Base-by-base conservation (phyloP, 2,113 vertebrate genomes). In the Carassius carassius region DNA sequence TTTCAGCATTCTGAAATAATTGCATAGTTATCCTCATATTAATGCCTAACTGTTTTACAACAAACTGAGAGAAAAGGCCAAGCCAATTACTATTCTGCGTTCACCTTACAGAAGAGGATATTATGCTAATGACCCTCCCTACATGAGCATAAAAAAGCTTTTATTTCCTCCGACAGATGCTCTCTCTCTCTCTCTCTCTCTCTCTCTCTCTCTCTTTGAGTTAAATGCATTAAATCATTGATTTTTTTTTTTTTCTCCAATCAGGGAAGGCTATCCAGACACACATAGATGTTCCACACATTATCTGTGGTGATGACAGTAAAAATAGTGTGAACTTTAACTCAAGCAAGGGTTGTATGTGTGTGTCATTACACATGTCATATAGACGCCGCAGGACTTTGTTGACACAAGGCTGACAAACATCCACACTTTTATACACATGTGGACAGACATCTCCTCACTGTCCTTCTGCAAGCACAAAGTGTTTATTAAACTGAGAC, bases 41-140 rank as follows among this genome's bases (percentile, higher is more conserved):
- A 95, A 95, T 95, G 95, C 93, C 94, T 95, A 95, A 95, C 93
- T 94, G 94, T 94, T 95, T 95, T 95, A 95, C 94, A 95, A 95
- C 94, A 94, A 93, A 93, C 93, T 94, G 90, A 94, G 94, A 95
- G 93, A 94, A 95, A 95, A 95, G 94, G 94, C 94, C 94, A 95
- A 94, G 91, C 92, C 94, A 95, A 95, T 95, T 95, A 95, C 94
- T 94, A 95, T 95, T 94, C 94, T 93, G 94, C 93, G 92, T 94
- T 95, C 94, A 95, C 94, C 94, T 95, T 95, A 95, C 94, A 94
- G 93, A 94, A 93, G 93, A 92, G 90, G 92, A 94, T 94, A 95
- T 94, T 95, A 95, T 95, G 94, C 94, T 94, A 95, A 95, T 95
- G 88, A 94, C 94, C 92, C 89, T 92, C 93, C 92, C 93, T 94